Evolutionary conservation across 2,888 invertebrate species (phyloP).

Genomic region (Elaeidobius kamerunicus): DNA sequence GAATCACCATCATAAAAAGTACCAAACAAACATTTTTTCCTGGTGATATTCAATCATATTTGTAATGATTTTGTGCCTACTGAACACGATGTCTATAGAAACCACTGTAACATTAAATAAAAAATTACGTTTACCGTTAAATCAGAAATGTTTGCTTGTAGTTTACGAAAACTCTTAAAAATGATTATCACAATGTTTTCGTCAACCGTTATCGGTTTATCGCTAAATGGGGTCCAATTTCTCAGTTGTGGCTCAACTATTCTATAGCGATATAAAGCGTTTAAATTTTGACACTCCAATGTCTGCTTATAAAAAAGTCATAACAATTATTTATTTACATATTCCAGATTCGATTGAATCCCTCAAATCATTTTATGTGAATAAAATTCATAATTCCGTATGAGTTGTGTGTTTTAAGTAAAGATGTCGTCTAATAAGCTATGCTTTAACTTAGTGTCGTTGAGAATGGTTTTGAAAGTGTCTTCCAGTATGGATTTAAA

Average conservation of each 20-base stretch:
- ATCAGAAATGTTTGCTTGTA: background rate
- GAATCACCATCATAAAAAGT: background rate
- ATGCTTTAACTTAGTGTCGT: no score
- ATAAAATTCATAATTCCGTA: background rate
- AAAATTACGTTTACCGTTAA: background rate
- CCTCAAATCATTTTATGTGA: background rate
- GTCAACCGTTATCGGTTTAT: conserved; percentile 23
- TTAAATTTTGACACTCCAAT: conserved; percentile 1
- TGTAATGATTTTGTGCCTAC: no score
- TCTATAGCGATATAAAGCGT: background rate
- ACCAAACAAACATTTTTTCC: no score
- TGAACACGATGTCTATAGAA: no score
- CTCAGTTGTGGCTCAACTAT: conserved; percentile 11
- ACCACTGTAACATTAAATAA: background rate
- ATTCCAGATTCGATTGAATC: background rate
- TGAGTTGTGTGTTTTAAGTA: background rate
- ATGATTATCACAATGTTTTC: conserved; percentile 18
- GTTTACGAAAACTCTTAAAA: conserved; percentile 16
- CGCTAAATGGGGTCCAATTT: conserved; percentile 17
- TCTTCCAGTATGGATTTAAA: conserved; percentile 7
- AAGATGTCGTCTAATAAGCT: no score
- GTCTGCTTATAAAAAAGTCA: conserved; percentile 1
- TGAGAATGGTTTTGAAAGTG: background rate
- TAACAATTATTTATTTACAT: background rate
- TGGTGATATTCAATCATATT: no score